A percentile compares a stretch with the other conserved stretches of the same genome.
phyloP scores from a whole-genome alignment of 1,140 invertebrate genomes.

The Drosophila asahinai region DNA sequence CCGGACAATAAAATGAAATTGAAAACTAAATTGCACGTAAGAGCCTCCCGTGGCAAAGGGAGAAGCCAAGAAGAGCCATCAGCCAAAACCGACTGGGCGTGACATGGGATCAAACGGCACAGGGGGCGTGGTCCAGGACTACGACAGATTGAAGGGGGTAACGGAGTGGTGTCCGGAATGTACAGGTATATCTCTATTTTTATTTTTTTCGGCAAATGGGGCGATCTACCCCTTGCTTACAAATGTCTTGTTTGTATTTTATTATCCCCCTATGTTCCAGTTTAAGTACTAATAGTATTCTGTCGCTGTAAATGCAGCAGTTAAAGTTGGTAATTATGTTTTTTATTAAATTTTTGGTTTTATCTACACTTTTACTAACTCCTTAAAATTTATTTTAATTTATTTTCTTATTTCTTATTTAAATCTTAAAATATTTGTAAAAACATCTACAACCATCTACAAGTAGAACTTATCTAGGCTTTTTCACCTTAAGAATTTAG shows the following conservation, averaged over 20 bases:
- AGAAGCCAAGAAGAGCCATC: slow-evolving; percentile 13
- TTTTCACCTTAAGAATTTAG: no score
- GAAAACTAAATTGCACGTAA: slow-evolving; percentile 78
- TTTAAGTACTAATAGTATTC: neutral
- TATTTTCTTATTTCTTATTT: no score
- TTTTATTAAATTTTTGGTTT: no score
- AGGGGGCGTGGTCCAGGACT: neutral
- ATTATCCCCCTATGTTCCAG: neutral
- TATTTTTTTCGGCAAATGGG: slow-evolving; percentile 1
- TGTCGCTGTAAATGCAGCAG: neutral
- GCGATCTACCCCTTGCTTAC: neutral
- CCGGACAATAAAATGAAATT: slow-evolving; percentile 73
- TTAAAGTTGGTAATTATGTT: neutral
- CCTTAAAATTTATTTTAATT: neutral
- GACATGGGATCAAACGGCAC: slow-evolving; percentile 48
- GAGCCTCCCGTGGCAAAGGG: slow-evolving; percentile 36
- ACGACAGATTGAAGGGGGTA: neutral
- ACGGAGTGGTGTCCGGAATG: neutral
- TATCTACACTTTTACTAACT: no score
- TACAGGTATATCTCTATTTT: neutral
- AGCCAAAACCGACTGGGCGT: slow-evolving; percentile 52
- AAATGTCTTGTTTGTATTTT: neutral
- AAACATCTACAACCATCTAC: no score
- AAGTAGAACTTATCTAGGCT: no score
- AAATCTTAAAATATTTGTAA: no score